Base-by-base conservation (phyloP, 2,797 vertebrate species). In the Gouania willdenowi region DNA sequence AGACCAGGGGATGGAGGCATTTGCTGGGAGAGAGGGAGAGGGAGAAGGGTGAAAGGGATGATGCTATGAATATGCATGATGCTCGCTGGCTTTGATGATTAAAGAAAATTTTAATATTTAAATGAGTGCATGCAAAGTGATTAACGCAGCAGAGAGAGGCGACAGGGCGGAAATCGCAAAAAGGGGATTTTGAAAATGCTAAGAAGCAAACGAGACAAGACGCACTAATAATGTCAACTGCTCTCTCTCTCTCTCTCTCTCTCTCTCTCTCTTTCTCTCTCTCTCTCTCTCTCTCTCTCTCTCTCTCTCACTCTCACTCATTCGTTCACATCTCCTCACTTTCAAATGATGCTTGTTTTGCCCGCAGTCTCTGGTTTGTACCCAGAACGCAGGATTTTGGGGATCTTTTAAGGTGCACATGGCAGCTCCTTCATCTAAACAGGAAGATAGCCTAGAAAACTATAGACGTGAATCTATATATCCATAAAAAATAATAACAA, bases 61-160 rank as follows among this genome's bases (percentile, higher is more conserved):
- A 59, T 83, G 83, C 90, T 92, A 95, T 97, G 94, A 97, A 98
- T 97, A 97, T 98, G 93, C 93, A 97, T 98, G 93, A 95, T 90
- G 83, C 91, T 91, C 90, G 86, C 92, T 96, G 94, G 91, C 94
- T 98, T 97, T 97, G 94, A 98, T 97, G 94, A 98, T 98, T 97
- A 95, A 98, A 97, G 92, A 92, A 94, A 94, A 96, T 94, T 94
- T 93, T 97, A 95, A 98, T 97, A 98, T 98, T 98, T 94, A 97
- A 95, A 97, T 96, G 94, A 94, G 92, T 90, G 91, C 91, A 92
- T 93, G 94, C 92, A 93, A 94, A 95, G 91, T 97, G 93, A 98
- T 96, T 95, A 96, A 94, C 90, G 91, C 86, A 86, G 71, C 55
- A 45, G 93, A 89, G 67, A 42, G 79, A 77, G 75, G 76, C 82